These are phyloP conservation scores for Daktulosphaira vitifoliae DNA, from an alignment of 1,140 invertebrate species.

Conservation along the genomic window DNA sequence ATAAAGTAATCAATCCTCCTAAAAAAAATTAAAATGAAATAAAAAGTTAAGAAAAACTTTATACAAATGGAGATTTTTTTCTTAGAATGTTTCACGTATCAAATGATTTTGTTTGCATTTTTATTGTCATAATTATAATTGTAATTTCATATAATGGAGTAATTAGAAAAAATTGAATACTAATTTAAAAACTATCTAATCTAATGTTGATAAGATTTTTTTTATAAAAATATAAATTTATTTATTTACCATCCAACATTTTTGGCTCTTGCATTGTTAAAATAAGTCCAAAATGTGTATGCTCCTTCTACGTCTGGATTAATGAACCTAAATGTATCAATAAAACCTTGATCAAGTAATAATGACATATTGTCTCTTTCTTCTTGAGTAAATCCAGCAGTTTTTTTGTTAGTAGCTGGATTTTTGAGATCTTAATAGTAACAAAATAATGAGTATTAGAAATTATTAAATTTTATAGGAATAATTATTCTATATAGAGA, in stretches of 20 bases:
- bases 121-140: no score
- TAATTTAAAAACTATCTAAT: no score
- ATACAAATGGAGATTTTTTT: no score
- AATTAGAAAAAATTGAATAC: no score
- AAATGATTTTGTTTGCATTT: no score
- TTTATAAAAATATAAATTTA: no score
- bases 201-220: no score
- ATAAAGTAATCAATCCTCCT: constrained; percentile 94
- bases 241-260: constrained; percentile 97
- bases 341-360: constrained; percentile 66
- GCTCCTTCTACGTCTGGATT: constrained; percentile 75
- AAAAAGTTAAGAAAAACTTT: no score
- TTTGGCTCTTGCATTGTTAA: constrained; percentile 70
- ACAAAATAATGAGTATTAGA: not conserved
- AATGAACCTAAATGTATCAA: constrained; percentile 80
- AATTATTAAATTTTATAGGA: not conserved
- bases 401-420: constrained; percentile 86
- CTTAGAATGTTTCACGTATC: no score
- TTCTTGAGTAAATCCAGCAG: constrained; percentile 90
- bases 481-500: no score
- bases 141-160: no score
- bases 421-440: constrained; percentile 72
- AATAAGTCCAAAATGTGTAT: constrained; percentile 94
- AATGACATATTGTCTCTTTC: constrained; percentile 85
- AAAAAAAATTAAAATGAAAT: constrained; percentile 44